Conservation (phyloP, 2,113 vertebrate genomes). For the Mustelus asterias region DNA sequence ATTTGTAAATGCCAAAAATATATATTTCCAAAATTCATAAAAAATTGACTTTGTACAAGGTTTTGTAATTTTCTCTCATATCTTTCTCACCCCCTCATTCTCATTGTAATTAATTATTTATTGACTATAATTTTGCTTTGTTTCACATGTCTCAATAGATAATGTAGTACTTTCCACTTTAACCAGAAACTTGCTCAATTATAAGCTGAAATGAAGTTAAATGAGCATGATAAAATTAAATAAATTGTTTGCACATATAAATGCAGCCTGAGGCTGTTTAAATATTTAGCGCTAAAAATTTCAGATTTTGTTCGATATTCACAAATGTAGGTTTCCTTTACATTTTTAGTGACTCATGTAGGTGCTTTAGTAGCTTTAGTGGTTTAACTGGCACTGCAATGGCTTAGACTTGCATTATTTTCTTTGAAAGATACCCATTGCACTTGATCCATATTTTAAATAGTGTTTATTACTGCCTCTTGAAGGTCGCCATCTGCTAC, state of each 20-base stretch:
- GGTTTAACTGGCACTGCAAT: neutral
- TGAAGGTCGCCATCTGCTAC: neutral
- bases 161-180: neutral
- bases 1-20: neutral
- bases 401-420: neutral
- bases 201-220: neutral
- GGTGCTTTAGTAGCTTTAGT: neutral
- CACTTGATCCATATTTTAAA: neutral
- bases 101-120: neutral
- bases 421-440: neutral
- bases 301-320: neutral
- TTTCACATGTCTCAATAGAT: neutral
- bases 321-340: neutral
- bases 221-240: neutral
- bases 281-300: neutral
- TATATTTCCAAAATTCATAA: neutral
- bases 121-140: neutral
- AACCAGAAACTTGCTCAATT: neutral
- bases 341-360: neutral
- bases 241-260: neutral
- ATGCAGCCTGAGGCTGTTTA: neutral
- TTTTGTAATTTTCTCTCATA: neutral
- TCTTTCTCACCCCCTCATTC: neutral
- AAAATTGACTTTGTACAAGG: neutral
- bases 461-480: neutral